Conservation (phyloP, 2,113 vertebrate species). For the Stegostoma tigrinum region DNA sequence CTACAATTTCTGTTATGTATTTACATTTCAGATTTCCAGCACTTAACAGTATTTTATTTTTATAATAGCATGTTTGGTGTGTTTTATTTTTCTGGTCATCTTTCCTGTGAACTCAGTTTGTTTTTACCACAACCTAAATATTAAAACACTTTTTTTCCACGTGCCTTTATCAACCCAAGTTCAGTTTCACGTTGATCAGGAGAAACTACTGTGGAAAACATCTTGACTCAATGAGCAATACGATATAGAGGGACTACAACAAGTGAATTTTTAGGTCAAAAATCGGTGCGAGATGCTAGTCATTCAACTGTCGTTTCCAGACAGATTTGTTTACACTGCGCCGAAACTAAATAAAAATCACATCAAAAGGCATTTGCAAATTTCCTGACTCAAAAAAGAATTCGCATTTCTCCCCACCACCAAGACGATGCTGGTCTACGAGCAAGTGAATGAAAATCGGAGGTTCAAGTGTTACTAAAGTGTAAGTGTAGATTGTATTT, state of each 20-base stretch:
- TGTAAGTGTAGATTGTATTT: background rate
- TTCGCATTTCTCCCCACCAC: background rate
- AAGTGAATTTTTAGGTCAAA: background rate
- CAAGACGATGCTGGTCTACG: background rate
- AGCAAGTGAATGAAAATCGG: background rate
- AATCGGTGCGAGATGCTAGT: background rate
- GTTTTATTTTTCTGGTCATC: background rate
- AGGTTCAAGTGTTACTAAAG: background rate
- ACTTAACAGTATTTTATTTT: background rate
- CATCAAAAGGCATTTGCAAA: background rate
- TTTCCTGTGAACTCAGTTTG: background rate
- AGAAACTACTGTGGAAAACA: background rate
- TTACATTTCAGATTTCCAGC: background rate
- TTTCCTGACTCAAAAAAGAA: background rate
- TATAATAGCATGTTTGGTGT: background rate
- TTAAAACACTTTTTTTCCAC: background rate
- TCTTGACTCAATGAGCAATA: background rate
- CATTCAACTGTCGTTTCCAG: background rate
- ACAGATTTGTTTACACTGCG: background rate
- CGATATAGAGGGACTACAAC: background rate
- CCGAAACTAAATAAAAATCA: background rate
- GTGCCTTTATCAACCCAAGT: background rate
- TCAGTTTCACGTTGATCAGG: too few relatives aligned
- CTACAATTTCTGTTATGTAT: background rate
- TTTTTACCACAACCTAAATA: background rate